Evolutionary conservation across 2,113 vertebrate species (phyloP), one percentile per base, ranked within the genome.

Genomic region (Orcinus orca): DNA sequence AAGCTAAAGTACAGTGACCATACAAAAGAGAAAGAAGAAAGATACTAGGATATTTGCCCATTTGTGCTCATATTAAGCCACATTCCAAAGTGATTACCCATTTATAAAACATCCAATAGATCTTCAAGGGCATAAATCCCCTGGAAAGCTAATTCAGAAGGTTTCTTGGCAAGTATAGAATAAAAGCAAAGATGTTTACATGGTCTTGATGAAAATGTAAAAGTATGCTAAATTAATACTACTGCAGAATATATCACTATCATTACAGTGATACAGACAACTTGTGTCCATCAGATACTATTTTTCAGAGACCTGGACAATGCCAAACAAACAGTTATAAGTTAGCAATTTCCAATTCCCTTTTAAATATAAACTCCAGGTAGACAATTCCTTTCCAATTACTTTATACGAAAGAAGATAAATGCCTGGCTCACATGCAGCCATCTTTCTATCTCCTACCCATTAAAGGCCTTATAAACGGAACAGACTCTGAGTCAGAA

Each of bases 31-130:
- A 91, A 87, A 84, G 53, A n/a, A 58, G 55, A 85, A 90, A 88
- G 23, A 92, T 15, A 77, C 11, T 65, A 88, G 53, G 55, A 73
- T 93, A 80, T 95, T 79, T 96, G 95, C 88, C 91, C 58, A 31
- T 83, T 60, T 95, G 38, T 76, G 58, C 29, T 97, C 86, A 88
- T 44, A 83, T 82, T 90, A 91, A 94, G 80, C 38, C 81, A 84
- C 89, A 97, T 97, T 98, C 92, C 96, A 93, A 89, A 96, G 68
- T 89, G 95, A 96, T 97, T 96, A 97, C 68, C 63, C 62, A 92
- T 58, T 70, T 84, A 92, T 62, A 90, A 95, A 97, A 84, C 44
- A 74, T 87, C 44, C 83, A 96, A 76, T 80, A 96, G 86, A 95
- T 70, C 62, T 96, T 95, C 70, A 84, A 96, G 92, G 62, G 38